Evolutionary conservation across 2,888 invertebrate species (phyloP), one percentile per base, ranked within the genome.

Genomic region (Masnerella sp.): DNA sequence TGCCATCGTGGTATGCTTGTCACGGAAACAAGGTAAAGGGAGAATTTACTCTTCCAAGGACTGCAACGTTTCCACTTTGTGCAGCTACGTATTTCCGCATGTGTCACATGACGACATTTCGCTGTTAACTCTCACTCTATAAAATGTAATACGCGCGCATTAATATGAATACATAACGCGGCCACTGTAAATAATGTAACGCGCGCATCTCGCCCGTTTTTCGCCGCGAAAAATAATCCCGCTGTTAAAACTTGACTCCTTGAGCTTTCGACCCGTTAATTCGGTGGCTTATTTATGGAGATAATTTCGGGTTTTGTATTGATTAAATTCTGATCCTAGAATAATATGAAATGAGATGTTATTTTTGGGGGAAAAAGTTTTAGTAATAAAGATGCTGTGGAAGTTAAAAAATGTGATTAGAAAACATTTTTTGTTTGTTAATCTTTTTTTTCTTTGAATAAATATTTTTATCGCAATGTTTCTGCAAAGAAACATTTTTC

Each of bases 21-120:
- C 74, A 74, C 74, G 69, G 47, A 74, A 74, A 74, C 74, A 69
- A 74, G 74, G 59, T 74, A 74, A 74, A 74, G 74, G 69, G 74
- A 64, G 49, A 69, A 74, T 74, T 69, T 74, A 74, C 74, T 74
- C 68, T 74, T 59, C 69, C 69, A 74, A 74, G 69, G 69, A 69
- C 69, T 59, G 64, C 74, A 51, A 62, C 58, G 62, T 62, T 73
- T 73, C 68, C 61, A 73, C 73, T 73, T 73, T 65, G 58, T 62
- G 51, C 58, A 59, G 74, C 59, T 52, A 64, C 69, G 74, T 74
- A 74, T 74, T 74, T 74, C 69, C 74, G 69, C 65, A 38, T 73
- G 72, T 74, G 74, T 74, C 74, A 69, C 69, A 67, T 17, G 74
- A 58, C 62, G 74, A 74, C 74, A 74, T 74, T 74, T 74, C 70